Evolutionary conservation across 2,113 vertebrate species (phyloP).

Genomic region (Tretioscincus oriximinensis): DNA sequence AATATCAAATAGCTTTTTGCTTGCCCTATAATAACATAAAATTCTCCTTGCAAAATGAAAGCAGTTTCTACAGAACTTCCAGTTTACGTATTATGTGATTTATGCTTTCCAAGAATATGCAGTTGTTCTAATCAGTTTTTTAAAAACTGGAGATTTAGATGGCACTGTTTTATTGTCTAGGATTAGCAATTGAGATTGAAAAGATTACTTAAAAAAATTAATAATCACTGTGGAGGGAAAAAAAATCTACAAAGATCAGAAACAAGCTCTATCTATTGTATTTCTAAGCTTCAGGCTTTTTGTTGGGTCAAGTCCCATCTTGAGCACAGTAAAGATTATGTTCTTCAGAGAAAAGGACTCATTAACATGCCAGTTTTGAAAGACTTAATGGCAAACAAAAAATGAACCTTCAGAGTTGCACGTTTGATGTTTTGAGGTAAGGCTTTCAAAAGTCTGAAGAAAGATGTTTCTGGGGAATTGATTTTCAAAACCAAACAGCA

Average conservation of each 20-base stretch:
- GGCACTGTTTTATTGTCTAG: too few species aligned
- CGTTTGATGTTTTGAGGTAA: slow-evolving; percentile 65
- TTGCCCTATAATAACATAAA: too few species aligned
- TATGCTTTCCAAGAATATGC: too few species aligned
- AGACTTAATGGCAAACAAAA: slow-evolving; percentile 16
- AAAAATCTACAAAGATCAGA: not conserved
- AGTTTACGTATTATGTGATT: too few species aligned
- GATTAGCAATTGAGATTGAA: too few species aligned
- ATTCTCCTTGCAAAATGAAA: too few species aligned
- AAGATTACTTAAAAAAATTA: too few species aligned
- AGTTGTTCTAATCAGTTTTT: too few species aligned
- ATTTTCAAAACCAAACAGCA: slow-evolving; percentile 39
- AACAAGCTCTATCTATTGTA: slow-evolving; percentile 3
- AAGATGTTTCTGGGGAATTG: slow-evolving; percentile 42
- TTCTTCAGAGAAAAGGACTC: slow-evolving; percentile 38
- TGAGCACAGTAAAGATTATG: slow-evolving; percentile 36
- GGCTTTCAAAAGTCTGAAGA: slow-evolving; percentile 31
- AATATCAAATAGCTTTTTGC: too few species aligned
- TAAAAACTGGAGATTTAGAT: too few species aligned
- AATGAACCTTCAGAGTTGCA: slow-evolving; percentile 56
- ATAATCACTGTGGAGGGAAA: too few species aligned
- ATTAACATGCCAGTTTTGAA: slow-evolving; percentile 54
- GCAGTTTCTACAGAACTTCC: too few species aligned
- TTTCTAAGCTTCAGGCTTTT: slow-evolving; percentile 26
- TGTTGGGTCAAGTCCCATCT: not conserved